A percentile compares a stretch with the other conserved stretches of the same genome.
Conservation (phyloP, 2,888 invertebrate species). For the Oligia latruncula region DNA sequence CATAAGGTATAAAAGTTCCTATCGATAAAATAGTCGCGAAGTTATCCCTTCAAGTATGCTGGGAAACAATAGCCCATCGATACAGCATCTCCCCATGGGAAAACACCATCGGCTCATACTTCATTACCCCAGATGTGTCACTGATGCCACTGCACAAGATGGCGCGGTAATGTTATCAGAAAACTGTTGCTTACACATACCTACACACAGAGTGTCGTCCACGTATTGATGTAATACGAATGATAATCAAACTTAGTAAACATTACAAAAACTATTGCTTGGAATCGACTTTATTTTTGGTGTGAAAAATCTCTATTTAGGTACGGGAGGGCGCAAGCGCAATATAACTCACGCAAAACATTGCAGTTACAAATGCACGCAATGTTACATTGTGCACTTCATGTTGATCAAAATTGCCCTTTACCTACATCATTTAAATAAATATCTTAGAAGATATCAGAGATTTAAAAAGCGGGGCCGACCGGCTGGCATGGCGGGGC, state of each 20-base stretch:
- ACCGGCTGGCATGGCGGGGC: too few species aligned
- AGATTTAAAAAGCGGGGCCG: too few species aligned
- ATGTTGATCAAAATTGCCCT: too few species aligned
- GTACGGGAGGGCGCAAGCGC: too few species aligned
- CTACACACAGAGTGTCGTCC: neutral
- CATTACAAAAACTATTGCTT: neutral
- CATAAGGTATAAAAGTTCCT: constrained; percentile 1
- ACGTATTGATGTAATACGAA: neutral
- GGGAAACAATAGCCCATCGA: constrained; percentile 52
- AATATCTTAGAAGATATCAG: too few species aligned
- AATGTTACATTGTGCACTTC: too few species aligned
- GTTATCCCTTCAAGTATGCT: constrained; percentile 30
- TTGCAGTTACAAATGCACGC: too few species aligned
- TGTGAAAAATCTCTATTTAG: too few species aligned
- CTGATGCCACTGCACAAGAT: constrained; percentile 58
- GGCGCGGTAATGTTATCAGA: constrained; percentile 19
- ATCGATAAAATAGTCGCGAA: constrained; percentile 23
- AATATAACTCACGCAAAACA: too few species aligned
- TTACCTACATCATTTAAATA: too few species aligned
- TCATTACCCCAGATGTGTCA: constrained; percentile 77
- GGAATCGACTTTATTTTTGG: neutral
- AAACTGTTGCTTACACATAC: neutral
- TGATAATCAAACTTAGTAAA: neutral
- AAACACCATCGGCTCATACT: constrained; percentile 62
- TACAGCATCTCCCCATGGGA: constrained; percentile 52